Percentiles rank a stretch among this genome's conserved stretches.
Conservation (phyloP, 2,113 vertebrate genomes). For the Pyxicephalus adspersus region DNA sequence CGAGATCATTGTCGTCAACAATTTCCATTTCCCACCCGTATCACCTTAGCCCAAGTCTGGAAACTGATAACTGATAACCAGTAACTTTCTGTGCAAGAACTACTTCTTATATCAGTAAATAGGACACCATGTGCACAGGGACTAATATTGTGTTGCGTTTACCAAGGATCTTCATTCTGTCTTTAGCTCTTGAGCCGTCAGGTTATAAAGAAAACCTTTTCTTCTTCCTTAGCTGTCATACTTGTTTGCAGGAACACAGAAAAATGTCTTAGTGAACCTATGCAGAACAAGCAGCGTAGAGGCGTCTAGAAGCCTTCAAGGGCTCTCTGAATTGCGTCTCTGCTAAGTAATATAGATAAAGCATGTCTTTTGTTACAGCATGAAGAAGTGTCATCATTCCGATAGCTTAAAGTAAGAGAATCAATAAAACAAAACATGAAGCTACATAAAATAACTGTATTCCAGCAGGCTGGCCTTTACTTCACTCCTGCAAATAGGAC, state of each 20-base stretch:
- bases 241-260: conserved; percentile 20
- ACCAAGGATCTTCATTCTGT: too few relatives aligned
- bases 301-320: conserved; percentile 23
- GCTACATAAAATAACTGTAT: conserved; percentile 15
- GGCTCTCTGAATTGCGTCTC: conserved; percentile 13
- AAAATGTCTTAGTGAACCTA: background rate
- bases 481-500: conserved; percentile 20
- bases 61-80: too few relatives aligned
- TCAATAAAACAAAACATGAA: conserved; percentile 35
- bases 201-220: background rate
- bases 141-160: too few relatives aligned
- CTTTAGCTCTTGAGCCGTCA: too few relatives aligned
- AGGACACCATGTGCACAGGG: too few relatives aligned
- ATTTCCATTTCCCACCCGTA: too few relatives aligned
- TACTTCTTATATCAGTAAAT: too few relatives aligned
- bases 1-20: too few relatives aligned
- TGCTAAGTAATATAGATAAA: conserved; percentile 40
- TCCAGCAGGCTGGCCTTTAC: conserved; percentile 32
- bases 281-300: conserved; percentile 1
- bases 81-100: too few relatives aligned
- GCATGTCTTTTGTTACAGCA: conserved; percentile 25
- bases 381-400: conserved; percentile 42
- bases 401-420: conserved; percentile 13
- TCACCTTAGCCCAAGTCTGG: too few relatives aligned
- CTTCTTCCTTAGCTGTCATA: background rate